Evolutionary conservation across 2,888 invertebrate species (phyloP).

Genomic region (Petrophora chlorosata): DNA sequence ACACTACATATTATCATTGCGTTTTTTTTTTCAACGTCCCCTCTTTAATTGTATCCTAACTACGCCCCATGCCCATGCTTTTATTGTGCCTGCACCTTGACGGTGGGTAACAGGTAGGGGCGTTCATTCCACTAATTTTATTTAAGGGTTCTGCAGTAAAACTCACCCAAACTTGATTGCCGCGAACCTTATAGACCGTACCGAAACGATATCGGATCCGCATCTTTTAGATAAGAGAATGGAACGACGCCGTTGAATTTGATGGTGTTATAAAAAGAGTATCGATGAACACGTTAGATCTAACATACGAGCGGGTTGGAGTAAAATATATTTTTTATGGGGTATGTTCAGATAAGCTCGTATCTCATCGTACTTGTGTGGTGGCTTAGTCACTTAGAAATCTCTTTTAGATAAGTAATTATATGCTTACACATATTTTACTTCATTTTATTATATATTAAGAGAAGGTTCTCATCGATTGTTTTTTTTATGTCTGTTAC

Average conservation of each 20-base stretch:
- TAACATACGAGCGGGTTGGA: neutral
- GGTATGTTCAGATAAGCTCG: too few relatives aligned
- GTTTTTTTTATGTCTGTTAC: too few relatives aligned
- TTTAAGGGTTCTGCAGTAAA: conserved; percentile 46
- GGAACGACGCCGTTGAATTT: conserved; percentile 26
- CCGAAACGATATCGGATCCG: conserved; percentile 16
- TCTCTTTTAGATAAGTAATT: too few relatives aligned
- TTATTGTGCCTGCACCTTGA: conserved; percentile 14
- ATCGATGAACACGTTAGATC: conserved; percentile 5
- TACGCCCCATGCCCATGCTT: conserved; percentile 9
- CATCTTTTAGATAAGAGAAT: conserved; percentile 26
- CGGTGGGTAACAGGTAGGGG: conserved; percentile 46
- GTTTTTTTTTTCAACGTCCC: too few relatives aligned
- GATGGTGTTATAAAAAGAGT: conserved; percentile 25
- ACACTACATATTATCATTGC: too few relatives aligned
- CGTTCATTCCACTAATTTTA: conserved; percentile 57
- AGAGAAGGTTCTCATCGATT: too few relatives aligned
- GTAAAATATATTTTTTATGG: too few relatives aligned
- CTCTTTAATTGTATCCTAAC: conserved; percentile 1
- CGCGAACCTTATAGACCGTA: conserved; percentile 38
- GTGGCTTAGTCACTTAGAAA: too few relatives aligned
- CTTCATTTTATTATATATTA: too few relatives aligned
- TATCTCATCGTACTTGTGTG: too few relatives aligned
- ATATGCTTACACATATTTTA: too few relatives aligned
- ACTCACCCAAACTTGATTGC: conserved; percentile 42